phyloP scores from a whole-genome alignment of 2,797 vertebrate genomes.

The Macropodus opercularis region DNA sequence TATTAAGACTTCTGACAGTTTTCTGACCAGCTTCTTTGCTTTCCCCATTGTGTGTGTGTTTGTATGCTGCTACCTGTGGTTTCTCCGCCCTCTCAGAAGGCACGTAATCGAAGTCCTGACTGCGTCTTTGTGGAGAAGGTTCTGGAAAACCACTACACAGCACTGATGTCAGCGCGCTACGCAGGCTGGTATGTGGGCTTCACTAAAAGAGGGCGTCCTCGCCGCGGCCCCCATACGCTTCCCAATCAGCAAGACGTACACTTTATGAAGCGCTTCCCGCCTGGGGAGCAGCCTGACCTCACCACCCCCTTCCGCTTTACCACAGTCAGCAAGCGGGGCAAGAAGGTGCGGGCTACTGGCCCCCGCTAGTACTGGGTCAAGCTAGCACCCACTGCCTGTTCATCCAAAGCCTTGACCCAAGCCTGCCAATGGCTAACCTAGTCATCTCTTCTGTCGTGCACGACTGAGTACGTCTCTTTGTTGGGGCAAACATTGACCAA shows the following conservation, averaged over 20 bases:
- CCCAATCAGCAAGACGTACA: conserved; percentile 87
- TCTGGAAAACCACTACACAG: conserved; percentile 89
- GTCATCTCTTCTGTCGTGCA: conserved; percentile 64
- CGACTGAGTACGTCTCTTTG: conserved; percentile 59
- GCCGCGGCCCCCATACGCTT: conserved; percentile 81
- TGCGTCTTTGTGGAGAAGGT: conserved; percentile 88
- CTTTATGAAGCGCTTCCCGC: conserved; percentile 87
- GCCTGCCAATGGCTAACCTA: conserved; percentile 68
- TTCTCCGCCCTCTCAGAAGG: conserved; percentile 79
- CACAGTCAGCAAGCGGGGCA: conserved; percentile 82
- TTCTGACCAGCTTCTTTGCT: conserved; percentile 62
- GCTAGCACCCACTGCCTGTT: conserved; percentile 60
- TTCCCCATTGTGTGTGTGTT: conserved; percentile 23
- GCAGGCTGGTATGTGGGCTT: conserved; percentile 87
- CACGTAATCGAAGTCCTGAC: conserved; percentile 84
- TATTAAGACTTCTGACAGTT: conserved; percentile 3
- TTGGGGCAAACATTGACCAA: conserved; percentile 71
- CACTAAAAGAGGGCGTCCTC: conserved; percentile 84
- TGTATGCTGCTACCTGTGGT: conserved; percentile 37
- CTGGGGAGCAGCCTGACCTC: conserved; percentile 82
- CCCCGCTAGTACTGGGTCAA: conserved; percentile 74
- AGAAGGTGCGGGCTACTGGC: conserved; percentile 79
- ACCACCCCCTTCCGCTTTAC: conserved; percentile 85
- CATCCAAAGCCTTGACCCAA: conserved; percentile 65
- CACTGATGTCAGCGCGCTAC: conserved; percentile 85